phyloP scores from a whole-genome alignment of 2,888 invertebrate species.

The Eilema sororculum region DNA sequence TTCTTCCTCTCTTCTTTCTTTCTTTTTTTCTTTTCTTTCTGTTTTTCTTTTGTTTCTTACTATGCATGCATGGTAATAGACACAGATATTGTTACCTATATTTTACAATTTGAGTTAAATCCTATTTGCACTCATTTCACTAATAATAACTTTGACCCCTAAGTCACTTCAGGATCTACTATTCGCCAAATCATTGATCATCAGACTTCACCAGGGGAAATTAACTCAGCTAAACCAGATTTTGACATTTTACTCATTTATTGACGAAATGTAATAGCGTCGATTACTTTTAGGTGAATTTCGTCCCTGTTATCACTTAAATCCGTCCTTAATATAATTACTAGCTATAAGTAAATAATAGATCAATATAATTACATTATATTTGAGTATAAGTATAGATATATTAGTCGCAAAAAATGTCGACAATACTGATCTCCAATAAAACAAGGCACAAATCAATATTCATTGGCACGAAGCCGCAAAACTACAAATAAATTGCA shows the following conservation, averaged over 20 bases:
- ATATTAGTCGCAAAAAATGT: neutral
- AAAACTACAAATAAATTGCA: conserved; percentile 26
- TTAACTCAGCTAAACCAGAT: too few relatives aligned
- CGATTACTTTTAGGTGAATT: neutral
- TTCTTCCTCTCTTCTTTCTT: too few relatives aligned
- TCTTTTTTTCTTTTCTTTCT: too few relatives aligned
- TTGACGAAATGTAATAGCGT: neutral
- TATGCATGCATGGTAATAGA: too few relatives aligned
- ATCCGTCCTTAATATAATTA: neutral
- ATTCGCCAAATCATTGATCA: neutral
- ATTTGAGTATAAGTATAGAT: neutral
- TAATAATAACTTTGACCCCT: neutral
- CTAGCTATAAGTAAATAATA: neutral
- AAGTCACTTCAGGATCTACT: too few relatives aligned
- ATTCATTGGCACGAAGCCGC: conserved; percentile 7
- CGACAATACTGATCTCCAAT: neutral
- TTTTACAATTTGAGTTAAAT: too few relatives aligned
- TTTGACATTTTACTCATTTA: too few relatives aligned
- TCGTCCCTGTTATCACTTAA: neutral
- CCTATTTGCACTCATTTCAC: neutral
- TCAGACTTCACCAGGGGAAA: neutral
- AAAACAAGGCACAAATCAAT: conserved; percentile 19
- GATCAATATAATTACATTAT: neutral
- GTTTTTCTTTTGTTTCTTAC: too few relatives aligned
- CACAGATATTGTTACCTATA: neutral